Conservation (phyloP, 2,888 invertebrate species). For the Alcis repandata region DNA sequence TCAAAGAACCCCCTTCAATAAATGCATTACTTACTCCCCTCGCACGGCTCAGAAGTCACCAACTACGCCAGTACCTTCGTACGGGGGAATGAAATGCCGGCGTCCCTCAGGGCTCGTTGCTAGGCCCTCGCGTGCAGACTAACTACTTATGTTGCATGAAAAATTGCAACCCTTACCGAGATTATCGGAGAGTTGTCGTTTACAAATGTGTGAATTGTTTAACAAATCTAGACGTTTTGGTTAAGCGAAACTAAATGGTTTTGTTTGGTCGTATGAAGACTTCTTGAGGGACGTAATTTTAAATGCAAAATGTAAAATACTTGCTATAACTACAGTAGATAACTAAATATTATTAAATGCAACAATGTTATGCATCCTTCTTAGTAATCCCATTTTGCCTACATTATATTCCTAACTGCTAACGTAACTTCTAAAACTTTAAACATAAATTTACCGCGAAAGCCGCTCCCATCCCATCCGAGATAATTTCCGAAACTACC, state of each 20-base stretch:
- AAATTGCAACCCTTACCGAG: constrained; percentile 53
- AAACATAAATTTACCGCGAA: constrained; percentile 17
- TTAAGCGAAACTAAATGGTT: constrained; percentile 50
- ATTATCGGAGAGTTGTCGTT: constrained; percentile 63
- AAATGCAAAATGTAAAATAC: background rate
- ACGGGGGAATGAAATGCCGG: constrained; percentile 72
- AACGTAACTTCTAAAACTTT: constrained; percentile 12
- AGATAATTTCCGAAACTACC: constrained; percentile 23
- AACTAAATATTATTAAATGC: no score
- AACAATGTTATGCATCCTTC: no score
- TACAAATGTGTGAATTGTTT: no score
- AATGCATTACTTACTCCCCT: constrained; percentile 64
- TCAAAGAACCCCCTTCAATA: constrained; percentile 60
- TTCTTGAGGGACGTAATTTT: constrained; percentile 9
- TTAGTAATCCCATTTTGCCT: no score
- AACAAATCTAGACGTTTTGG: constrained; percentile 79
- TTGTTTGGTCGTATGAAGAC: constrained; percentile 44
- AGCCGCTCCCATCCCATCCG: background rate
- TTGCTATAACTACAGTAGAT: background rate
- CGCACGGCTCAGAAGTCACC: constrained; percentile 57
- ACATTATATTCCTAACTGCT: background rate
- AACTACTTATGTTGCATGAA: constrained; percentile 64
- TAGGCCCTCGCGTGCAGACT: constrained; percentile 54
- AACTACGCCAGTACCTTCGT: constrained; percentile 54
- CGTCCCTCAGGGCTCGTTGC: constrained; percentile 65